Percentiles rank a stretch among this genome's conserved stretches.
These are phyloP conservation scores for Metalampra italica DNA, from an alignment of 2,888 invertebrate genomes.

Conservation along the genomic window DNA sequence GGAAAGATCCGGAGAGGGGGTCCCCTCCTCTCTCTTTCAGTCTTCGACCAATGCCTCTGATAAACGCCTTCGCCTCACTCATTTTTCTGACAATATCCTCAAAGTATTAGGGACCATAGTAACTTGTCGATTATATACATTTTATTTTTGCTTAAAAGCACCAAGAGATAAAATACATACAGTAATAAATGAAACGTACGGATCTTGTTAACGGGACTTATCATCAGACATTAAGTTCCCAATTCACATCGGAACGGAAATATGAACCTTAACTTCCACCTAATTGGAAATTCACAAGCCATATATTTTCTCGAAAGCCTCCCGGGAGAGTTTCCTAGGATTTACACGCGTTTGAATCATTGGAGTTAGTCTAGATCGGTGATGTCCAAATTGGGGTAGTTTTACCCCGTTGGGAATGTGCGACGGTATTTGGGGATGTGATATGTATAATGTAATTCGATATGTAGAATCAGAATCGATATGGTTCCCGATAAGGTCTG, in stretches of 20 bases:
- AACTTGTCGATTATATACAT: too few species aligned
- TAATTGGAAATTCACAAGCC: conserved; percentile 68
- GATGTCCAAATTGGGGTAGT: conserved; percentile 5
- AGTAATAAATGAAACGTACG: not conserved
- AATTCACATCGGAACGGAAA: conserved; percentile 51
- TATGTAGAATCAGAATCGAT: too few species aligned
- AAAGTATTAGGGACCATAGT: too few species aligned
- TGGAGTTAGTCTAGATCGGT: conserved; percentile 25
- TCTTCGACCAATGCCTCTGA: too few species aligned
- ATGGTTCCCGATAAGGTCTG: too few species aligned
- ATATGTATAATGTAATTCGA: not conserved
- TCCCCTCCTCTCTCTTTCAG: too few species aligned
- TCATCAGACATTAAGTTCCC: conserved; percentile 9
- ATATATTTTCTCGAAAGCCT: conserved; percentile 46
- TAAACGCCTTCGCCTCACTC: too few species aligned
- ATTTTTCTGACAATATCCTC: too few species aligned
- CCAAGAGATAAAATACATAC: not conserved
- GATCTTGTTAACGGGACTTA: not conserved
- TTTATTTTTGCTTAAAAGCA: too few species aligned
- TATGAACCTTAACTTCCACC: conserved; percentile 54
- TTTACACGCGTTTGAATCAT: conserved; percentile 36
- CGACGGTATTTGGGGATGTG: not conserved
- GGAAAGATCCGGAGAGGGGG: too few species aligned
- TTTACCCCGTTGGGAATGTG: not conserved
- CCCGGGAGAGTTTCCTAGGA: conserved; percentile 31